Evolutionary conservation across 2,888 invertebrate species (phyloP).

Genomic region (Elmis aenea): DNA sequence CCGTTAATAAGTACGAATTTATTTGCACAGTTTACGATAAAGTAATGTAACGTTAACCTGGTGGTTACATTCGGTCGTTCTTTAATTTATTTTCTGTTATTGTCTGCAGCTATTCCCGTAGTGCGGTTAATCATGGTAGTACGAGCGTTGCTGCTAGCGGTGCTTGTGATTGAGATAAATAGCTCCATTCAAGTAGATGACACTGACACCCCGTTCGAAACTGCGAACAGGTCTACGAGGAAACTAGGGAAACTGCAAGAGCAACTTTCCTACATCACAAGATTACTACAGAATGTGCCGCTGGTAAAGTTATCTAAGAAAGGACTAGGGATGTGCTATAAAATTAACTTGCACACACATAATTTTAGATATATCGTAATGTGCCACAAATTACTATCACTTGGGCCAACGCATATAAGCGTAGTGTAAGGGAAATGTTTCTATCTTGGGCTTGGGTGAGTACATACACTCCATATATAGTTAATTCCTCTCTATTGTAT

Average conservation of each 20-base stretch:
- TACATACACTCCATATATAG: no score
- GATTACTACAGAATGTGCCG: constrained; percentile 18
- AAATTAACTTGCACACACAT: no score
- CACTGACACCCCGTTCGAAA: constrained; percentile 22
- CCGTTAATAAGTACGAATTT: no score
- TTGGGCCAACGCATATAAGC: no score
- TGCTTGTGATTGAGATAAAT: constrained; percentile 27
- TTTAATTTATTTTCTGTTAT: constrained; percentile 18
- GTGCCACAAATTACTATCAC: no score
- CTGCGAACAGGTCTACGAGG: constrained; percentile 21
- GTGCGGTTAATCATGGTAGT: constrained; percentile 25
- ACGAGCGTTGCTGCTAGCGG: constrained; percentile 23
- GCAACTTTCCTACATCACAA: constrained; percentile 21
- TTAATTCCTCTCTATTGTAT: no score
- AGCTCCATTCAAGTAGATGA: constrained; percentile 27
- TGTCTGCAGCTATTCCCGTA: constrained; percentile 16
- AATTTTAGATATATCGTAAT: no score
- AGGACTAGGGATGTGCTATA: no score
- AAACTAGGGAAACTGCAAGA: constrained; percentile 24
- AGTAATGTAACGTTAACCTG: no score
- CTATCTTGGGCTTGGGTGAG: constrained; percentile 30
- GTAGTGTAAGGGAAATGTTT: constrained; percentile 25
- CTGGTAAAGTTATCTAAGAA: no score
- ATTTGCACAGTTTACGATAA: no score
- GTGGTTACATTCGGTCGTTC: constrained; percentile 9